phyloP scores from a whole-genome alignment of 2,888 invertebrate species.

The Cepaea hortensis region DNA sequence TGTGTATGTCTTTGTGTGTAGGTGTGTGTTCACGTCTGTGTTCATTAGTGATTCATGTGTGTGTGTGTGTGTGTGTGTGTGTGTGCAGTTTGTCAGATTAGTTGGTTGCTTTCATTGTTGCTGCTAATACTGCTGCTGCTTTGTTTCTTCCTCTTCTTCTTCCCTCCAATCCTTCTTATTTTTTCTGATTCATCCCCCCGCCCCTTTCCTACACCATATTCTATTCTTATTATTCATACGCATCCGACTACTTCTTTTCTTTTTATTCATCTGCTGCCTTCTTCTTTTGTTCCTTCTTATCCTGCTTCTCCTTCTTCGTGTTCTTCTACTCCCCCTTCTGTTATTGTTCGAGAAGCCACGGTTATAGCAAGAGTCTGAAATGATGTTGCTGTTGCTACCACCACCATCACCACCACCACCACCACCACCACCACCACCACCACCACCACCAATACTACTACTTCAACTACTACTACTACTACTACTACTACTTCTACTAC shows the following conservation, averaged over 20 bases:
- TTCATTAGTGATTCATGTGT: neutral
- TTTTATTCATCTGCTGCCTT: neutral
- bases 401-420: no score
- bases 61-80: no score
- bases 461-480: constrained; percentile 22
- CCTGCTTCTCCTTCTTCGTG: neutral
- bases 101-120: neutral
- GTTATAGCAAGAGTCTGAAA: no score
- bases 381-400: neutral
- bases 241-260: neutral
- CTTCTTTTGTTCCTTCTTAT: neutral
- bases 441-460: neutral
- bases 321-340: neutral
- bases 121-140: neutral
- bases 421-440: neutral
- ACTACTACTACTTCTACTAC: neutral
- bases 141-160: neutral
- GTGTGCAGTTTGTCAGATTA: neutral
- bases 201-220: neutral
- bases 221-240: neutral
- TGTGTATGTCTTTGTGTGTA: neutral
- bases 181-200: neutral
- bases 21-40: neutral
- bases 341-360: neutral
- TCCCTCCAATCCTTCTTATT: neutral